Base-by-base conservation (phyloP, 2,113 vertebrate genomes). In the Nothoprocta perdicaria region DNA sequence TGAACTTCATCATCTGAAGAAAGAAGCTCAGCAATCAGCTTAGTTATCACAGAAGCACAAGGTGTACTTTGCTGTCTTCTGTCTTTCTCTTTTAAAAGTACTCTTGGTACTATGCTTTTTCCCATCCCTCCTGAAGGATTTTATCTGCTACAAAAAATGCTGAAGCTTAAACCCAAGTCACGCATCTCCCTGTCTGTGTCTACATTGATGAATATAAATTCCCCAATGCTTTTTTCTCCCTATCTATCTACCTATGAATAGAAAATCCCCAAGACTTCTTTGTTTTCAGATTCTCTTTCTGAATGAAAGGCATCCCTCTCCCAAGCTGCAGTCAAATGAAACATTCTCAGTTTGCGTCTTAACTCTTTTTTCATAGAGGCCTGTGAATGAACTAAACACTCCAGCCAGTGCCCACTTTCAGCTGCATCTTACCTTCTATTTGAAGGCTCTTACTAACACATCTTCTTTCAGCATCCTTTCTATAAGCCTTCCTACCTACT, bases 61-160 rank as follows among this genome's bases (percentile, higher is more conserved):
- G 0, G 1, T 4, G 52, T n/a, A 12, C 82, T 33, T 19, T 48
- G 41, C 0, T 0, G 31, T 26, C 29, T 40, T 67, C 29, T 35
- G 16, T 11, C 57, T 78, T 10, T 50, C 24, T 11, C 57, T 78
- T 10, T 50, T 29, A 50, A 6, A 50, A 43, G 9, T 43, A 60
- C 15, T 33, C 68, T n/a, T 35, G 14, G 19, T 43, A 58, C 10
- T 66, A 31, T 45, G 14, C 19, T 26, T n/a, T 45, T 14, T 1
- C 2, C 31, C 21, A 22, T 77, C 68, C 35, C 35, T 43, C 19
- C 73, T 12, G 29, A 77, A 76, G 33, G 35, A 18, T 24, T 50
- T 60, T 31, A 61, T 15, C 19, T 61, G 35, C 73, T 77, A 15
- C 4, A 61, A 24, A 27, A 14, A 41, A 41, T 14, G 14, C 18